A percentile compares a stretch with the other conserved stretches of the same genome.
Conservation (phyloP, 2,888 invertebrate genomes). For the Cenopis cana region DNA sequence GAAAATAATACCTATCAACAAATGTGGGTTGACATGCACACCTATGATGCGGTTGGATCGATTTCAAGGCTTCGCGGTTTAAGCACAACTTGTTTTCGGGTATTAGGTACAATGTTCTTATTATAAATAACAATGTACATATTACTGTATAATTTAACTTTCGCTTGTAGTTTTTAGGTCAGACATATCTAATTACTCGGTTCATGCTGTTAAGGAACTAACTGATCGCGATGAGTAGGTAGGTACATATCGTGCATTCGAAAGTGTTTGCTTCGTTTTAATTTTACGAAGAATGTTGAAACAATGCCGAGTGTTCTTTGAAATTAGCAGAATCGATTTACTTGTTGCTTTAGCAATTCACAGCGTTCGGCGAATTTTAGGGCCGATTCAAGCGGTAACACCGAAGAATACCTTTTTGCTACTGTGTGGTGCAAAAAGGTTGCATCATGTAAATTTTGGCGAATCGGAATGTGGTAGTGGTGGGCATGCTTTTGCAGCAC, state of each 20-base stretch:
- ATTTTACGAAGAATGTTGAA: conserved; percentile 43
- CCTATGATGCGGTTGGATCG: conserved; percentile 77
- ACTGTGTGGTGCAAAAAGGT: background rate
- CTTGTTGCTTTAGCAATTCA: conserved; percentile 63
- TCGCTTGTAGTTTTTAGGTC: conserved; percentile 30
- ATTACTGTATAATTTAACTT: conserved; percentile 29
- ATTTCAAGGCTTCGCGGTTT: conserved; percentile 78
- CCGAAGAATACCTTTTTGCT: background rate
- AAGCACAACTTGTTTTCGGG: conserved; percentile 60
- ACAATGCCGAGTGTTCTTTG: conserved; percentile 63
- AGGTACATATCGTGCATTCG: conserved; percentile 10
- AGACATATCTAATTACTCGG: conserved; percentile 27
- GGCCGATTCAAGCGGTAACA: background rate
- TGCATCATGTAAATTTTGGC: conserved; percentile 1
- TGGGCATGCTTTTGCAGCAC: no score
- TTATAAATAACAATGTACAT: conserved; percentile 28
- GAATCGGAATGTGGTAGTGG: background rate
- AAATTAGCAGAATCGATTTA: conserved; percentile 72
- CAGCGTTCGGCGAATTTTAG: conserved; percentile 57
- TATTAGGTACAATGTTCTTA: conserved; percentile 48
- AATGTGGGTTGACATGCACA: conserved; percentile 70
- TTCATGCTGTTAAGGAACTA: conserved; percentile 5
- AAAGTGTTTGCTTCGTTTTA: conserved; percentile 36
- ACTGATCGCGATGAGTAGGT: conserved; percentile 19
- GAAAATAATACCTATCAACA: conserved; percentile 58